Conservation (phyloP, 2,113 vertebrate genomes). For the Chaenogobius annularis region DNA sequence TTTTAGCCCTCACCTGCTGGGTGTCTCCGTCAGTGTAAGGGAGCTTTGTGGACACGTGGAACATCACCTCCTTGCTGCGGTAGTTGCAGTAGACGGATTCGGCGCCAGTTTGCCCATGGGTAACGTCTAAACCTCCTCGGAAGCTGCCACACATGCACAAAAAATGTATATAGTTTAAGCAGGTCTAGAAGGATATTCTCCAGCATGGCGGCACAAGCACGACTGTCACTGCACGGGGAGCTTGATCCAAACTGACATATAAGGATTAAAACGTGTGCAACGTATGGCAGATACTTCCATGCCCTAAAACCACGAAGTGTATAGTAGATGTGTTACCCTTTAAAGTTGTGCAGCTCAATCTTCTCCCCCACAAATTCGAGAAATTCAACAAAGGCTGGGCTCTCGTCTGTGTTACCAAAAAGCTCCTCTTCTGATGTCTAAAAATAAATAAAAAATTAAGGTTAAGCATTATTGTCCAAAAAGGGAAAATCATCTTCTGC, state of each 20-base stretch:
- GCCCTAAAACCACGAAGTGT: neutral
- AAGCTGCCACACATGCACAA: slow-evolving; percentile 79
- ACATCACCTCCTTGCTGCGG: slow-evolving; percentile 97
- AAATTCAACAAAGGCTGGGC: slow-evolving; percentile 90
- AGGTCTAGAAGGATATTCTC: slow-evolving; percentile 42
- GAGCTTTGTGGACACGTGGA: slow-evolving; percentile 96
- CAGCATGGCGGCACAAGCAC: slow-evolving; percentile 12
- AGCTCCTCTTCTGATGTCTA: slow-evolving; percentile 95
- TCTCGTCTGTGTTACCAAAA: slow-evolving; percentile 91
- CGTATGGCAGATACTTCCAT: neutral
- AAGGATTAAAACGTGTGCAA: neutral
- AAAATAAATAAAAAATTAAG: neutral
- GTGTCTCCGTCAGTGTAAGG: slow-evolving; percentile 94
- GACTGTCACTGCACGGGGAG: slow-evolving; percentile 6
- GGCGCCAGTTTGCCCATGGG: slow-evolving; percentile 92
- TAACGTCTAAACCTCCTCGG: slow-evolving; percentile 92
- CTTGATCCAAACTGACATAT: slow-evolving; percentile 19
- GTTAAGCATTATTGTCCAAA: neutral
- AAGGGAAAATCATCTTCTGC: neutral
- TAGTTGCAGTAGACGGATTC: slow-evolving; percentile 94
- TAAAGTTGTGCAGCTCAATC: slow-evolving; percentile 92
- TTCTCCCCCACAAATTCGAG: slow-evolving; percentile 90
- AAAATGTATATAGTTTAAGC: slow-evolving; percentile 12
- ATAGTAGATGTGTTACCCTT: slow-evolving; percentile 80
- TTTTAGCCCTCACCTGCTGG: slow-evolving; percentile 84